phyloP scores from a whole-genome alignment of 2,113 vertebrate species.

The Eulacestoma nigropectus region DNA sequence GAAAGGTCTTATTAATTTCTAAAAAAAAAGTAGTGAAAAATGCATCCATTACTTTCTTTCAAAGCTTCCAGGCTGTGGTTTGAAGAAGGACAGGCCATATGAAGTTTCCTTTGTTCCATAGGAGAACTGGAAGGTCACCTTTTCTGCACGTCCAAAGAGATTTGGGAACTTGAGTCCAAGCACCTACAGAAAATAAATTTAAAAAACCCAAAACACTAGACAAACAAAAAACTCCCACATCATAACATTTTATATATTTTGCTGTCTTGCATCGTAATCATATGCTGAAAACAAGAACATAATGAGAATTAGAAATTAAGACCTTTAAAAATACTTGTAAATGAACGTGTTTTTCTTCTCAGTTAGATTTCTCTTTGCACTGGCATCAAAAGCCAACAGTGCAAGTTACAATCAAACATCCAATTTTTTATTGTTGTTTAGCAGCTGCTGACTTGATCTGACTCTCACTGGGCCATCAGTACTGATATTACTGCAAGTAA shows the following conservation, averaged over 20 bases:
- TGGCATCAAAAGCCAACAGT: not conserved
- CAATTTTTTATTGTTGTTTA: not conserved
- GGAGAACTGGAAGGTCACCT: conserved; percentile 96
- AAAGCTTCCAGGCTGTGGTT: conserved; percentile 88
- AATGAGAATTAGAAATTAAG: not conserved
- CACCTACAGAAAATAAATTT: conserved; percentile 71
- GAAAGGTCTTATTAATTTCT: not conserved
- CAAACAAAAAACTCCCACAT: not conserved
- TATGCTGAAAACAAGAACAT: not conserved
- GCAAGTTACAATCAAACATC: not conserved
- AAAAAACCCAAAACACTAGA: not conserved
- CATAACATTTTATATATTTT: not conserved
- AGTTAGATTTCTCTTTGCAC: not conserved
- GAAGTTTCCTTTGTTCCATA: conserved; percentile 98
- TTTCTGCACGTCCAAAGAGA: conserved; percentile 89
- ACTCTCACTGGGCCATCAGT: not conserved
- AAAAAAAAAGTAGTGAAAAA: not conserved
- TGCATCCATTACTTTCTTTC: conserved; percentile 85
- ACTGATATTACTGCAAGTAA: not conserved
- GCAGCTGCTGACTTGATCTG: not conserved
- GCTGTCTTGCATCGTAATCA: not conserved
- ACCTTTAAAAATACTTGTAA: not conserved
- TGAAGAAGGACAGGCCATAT: conserved; percentile 94
- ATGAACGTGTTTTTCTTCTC: not conserved
- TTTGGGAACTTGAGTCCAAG: conserved; percentile 94